Base-by-base conservation (phyloP, 2,888 invertebrate genomes). In the Platycnemis pennipes region DNA sequence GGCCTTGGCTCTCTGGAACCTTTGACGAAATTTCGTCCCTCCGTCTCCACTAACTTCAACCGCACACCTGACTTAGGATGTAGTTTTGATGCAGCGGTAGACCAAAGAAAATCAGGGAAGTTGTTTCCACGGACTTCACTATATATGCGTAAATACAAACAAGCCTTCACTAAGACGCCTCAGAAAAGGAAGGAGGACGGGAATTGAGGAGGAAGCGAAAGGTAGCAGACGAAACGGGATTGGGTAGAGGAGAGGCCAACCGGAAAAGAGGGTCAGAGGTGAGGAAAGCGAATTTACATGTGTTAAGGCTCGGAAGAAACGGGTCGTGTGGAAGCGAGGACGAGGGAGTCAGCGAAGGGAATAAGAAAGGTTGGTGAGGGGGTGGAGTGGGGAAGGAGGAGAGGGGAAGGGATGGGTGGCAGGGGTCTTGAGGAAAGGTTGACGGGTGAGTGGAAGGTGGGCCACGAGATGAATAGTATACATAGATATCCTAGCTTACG, bases 121-220 rank as follows among this genome's bases (percentile, higher is more conserved):
- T 77, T 77, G 77, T 31, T 77, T 77, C 16, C 77, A 5, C 13
- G 31, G 77, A 37, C 31, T 77, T 37, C 31, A 22, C 11, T 37
- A 31, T 69, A 31, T n/a, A n/a, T n/a, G n/a, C n/a, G n/a, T 37
- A 77, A 77, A 77, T 77, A 77, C 77, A 77, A 77, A 77, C 77
- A 77, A 37, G 77, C 11, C 77, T 16, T 37, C 37, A 77, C 37
- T 37, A 37, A 77, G 37, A 37, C 77, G 26, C 11, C 26, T 77
- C 37, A n/a, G 44, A 5, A 22, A n/a, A 7, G 85, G 11, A 85
- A 31, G 85, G 85, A 16, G 37, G 77, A 37, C 53, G 56, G 56
- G 42, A 37, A 53, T 2, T 19, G 56, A 63, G 42, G 44, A 56
- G 56, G 56, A 42, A 53, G 16, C 22, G 89, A 37, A 13, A 13